Base-by-base conservation (phyloP, 2,113 vertebrate species). In the Mixornis gularis region DNA sequence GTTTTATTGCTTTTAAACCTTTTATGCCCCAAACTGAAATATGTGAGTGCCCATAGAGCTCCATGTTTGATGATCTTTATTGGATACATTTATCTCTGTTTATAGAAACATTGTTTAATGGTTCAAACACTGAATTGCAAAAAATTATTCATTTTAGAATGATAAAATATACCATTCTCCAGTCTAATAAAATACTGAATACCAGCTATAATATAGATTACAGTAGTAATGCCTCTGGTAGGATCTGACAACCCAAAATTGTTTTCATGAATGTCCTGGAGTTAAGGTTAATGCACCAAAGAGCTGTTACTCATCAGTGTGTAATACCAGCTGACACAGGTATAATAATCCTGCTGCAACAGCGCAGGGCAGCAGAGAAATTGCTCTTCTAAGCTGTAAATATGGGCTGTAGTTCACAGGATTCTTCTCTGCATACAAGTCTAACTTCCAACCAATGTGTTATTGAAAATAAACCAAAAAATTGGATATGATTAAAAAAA, bases 171-270 rank as follows among this genome's bases (percentile, higher is more conserved):
- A 92, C 88, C 49, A 62, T 77, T 66, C 73, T 87, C 30, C 25
- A 84, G 94, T 95, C 89, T 94, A 96, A 96, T 92, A 94, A 94
- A 90, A 86, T 93, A 93, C 95, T 95, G 85, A 97, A 77, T 95
- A 86, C 43, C 48, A 19, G 36, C 58, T 96, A 34, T 81, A 94
- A 87, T 82, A 74, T 38, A 95, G 76, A 95, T 92, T 91, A 74
- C 60, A 83, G 60, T n/a, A 82, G 60, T 77, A 82, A 78, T 62
- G 68, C 73, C 59, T 95, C 89, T 94, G 73, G 40, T 60, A 89
- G 70, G 65, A 63, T 87, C 36, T 93, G 92, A 80, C 2, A 18
- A 95, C 59, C 79, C 76, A 70, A 77, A 76, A 71, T 70, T 68
- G 69, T 96, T 78, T 93, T 95, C 59, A 51, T 80, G 59, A 92